A percentile compares a stretch with the other conserved stretches of the same genome.
Evolutionary conservation across 1,140 invertebrate species (phyloP).

Genomic region (Brachionus manjavacas): DNA sequence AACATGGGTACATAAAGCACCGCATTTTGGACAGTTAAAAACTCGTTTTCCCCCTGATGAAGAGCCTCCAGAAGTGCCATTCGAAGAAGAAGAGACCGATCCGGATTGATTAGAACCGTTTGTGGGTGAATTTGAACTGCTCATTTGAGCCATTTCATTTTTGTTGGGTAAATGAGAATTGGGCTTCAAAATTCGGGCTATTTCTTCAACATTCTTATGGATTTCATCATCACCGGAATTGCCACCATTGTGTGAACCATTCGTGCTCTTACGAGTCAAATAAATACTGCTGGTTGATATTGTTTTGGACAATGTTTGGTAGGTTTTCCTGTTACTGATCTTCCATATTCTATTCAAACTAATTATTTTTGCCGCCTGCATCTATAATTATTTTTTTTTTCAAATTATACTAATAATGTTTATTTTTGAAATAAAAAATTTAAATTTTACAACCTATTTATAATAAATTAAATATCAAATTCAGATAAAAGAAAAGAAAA

Average conservation of each 20-base stretch:
- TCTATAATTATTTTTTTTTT: background rate
- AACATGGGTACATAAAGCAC: constrained; percentile 87
- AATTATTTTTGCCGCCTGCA: constrained; percentile 16
- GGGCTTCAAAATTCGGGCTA: background rate
- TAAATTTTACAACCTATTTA: no score
- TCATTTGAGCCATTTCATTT: background rate
- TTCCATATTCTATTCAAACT: constrained; percentile 24
- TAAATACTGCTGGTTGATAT: background rate
- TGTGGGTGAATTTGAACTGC: background rate
- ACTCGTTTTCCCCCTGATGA: constrained; percentile 9
- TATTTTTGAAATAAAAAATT: background rate
- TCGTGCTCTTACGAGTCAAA: background rate
- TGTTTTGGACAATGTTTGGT: background rate
- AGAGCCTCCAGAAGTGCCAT: background rate
- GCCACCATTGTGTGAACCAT: background rate
- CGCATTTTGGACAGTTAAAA: constrained; percentile 78
- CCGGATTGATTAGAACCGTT: background rate
- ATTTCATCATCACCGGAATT: constrained; percentile 5
- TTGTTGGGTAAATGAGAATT: background rate
- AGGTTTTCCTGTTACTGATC: background rate
- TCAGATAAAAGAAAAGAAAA: no score
- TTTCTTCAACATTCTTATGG: constrained; percentile 17
- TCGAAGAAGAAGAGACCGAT: background rate
- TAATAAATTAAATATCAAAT: no score
- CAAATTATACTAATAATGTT: background rate